Evolutionary conservation across 2,113 vertebrate species (phyloP).

Genomic region (Laterallus jamaicensis): DNA sequence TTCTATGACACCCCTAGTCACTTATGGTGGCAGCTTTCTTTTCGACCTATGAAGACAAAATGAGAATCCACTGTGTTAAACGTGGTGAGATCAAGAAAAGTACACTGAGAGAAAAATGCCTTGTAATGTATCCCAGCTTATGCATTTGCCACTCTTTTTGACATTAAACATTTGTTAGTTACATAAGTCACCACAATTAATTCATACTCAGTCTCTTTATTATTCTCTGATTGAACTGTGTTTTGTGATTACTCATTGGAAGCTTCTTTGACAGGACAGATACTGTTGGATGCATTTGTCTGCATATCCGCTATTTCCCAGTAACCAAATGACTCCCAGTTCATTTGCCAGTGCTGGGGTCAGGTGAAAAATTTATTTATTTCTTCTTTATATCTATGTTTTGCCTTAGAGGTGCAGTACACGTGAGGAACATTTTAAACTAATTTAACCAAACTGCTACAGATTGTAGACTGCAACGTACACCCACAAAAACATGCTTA

Average conservation of each 20-base stretch:
- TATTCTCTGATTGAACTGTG: background rate
- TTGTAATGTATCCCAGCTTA: background rate
- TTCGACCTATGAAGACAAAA: background rate
- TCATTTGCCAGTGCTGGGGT: background rate
- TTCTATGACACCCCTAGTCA: accelerated
- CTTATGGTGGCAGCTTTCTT: background rate
- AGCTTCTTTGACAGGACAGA: background rate
- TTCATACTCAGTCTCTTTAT: background rate
- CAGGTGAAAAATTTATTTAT: background rate
- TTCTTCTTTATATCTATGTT: background rate
- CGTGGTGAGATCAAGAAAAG: background rate
- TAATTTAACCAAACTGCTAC: background rate
- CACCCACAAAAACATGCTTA: background rate
- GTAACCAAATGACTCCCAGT: background rate
- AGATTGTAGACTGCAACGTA: background rate
- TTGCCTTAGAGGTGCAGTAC: background rate
- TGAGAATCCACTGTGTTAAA: background rate
- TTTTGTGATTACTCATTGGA: background rate
- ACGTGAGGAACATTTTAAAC: background rate
- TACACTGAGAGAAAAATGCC: background rate
- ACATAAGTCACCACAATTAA: background rate
- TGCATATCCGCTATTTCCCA: background rate
- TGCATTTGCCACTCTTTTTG: background rate
- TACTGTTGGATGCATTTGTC: background rate
- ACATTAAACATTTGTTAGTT: background rate